These are phyloP conservation scores for Phytoseiulus persimilis DNA, from an alignment of 2,888 invertebrate genomes.

Conservation along the genomic window DNA sequence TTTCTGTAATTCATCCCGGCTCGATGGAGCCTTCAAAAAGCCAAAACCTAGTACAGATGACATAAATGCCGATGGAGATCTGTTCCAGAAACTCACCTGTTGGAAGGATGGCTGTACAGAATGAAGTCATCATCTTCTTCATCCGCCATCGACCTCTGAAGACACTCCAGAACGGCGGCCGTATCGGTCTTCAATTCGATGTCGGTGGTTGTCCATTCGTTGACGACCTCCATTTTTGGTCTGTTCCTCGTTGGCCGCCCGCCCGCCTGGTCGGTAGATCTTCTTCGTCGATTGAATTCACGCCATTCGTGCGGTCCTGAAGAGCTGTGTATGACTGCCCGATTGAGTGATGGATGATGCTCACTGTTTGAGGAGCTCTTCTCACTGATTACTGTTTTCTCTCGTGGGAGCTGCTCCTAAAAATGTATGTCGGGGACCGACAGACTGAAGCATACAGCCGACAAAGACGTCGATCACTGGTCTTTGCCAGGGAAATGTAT, in stretches of 20 bases:
- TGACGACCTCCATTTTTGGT: neutral
- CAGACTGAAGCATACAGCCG: neutral
- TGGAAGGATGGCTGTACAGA: neutral
- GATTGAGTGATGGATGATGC: neutral
- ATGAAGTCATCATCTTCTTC: conserved; percentile 34
- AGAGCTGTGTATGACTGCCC: neutral
- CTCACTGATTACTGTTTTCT: no score
- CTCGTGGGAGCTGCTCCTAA: no score
- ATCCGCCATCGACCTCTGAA: conserved; percentile 32
- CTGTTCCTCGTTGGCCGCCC: neutral
- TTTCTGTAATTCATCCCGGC: no score
- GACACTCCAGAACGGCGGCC: conserved; percentile 30
- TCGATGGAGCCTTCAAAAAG: no score
- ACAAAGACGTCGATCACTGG: neutral
- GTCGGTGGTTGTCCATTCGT: conserved; percentile 13
- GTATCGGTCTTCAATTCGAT: conserved; percentile 35
- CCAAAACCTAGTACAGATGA: no score
- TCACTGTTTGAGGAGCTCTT: no score
- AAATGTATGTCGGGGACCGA: no score
- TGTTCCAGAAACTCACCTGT: neutral
- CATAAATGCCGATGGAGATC: no score
- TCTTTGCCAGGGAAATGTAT: neutral
- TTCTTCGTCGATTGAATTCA: neutral
- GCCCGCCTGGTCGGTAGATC: neutral
- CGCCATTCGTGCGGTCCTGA: neutral